Base-by-base conservation (phyloP, 2,888 invertebrate genomes). In the Ptychoptera contaminata region DNA sequence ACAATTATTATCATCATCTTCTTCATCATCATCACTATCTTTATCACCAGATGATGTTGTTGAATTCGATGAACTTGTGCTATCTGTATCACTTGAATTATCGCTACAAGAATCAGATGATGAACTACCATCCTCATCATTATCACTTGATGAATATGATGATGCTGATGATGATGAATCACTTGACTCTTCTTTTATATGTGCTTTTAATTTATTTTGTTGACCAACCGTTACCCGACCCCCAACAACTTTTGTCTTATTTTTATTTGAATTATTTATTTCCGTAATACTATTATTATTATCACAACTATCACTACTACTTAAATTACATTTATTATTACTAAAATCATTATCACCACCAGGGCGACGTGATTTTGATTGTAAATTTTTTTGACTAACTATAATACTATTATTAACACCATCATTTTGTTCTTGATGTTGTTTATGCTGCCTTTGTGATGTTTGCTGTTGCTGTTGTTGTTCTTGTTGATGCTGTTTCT, bases 131-230 rank as follows among this genome's bases (percentile, higher is more conserved):
- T 59, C 59, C 44, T 62, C 58, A 29, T 62, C 63, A 46, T 63
- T 63, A 30, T 63, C 64, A 48, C 61, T 64, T 8, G 63, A 62
- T 3, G 64, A 59, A 45, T 59, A 60, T 0, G 63, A 56, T 2
- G 64, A 60, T 8, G 63, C 62, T 41, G 63, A 51, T 46, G 64
- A 62, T 1, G 63, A 64, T 42, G 62, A 55, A 32, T 32, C 30
- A 8, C 16, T 37, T 8, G 10, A 10, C 10, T 37, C 16, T 11
- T 23, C 23, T 10, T 7, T 29, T 29, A 8, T 11, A n/a, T n/a
- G n/a, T n/a, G n/a, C n/a, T n/a, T 31, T 37, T 37, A 31, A 15
- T 46, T 48, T 44, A 45, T 50, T 48, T 7, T 32, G 9, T 32
- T 23, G 23, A 23, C 30, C 30, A 30, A 30, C 30, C 3, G 9